Base-by-base conservation (phyloP, 2,888 invertebrate species). In the Drosophila paramelanica region DNA sequence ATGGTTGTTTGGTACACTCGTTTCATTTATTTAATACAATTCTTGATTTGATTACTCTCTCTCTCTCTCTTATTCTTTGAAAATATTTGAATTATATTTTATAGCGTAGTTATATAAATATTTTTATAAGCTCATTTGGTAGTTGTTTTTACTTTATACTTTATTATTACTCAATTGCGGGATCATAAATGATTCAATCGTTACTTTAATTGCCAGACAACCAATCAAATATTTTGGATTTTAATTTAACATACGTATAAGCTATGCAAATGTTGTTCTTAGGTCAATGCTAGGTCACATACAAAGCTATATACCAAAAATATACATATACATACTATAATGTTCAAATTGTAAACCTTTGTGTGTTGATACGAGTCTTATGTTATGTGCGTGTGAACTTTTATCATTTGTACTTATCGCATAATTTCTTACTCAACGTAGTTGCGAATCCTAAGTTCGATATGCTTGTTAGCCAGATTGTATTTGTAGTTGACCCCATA, bases 111-210 rank as follows among this genome's bases (percentile, higher is more conserved):
- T 64, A 17, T 43, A 52, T 52, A 60, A 53, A 51, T 61, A 77
- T 42, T 60, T 69, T 72, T 1, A 52, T 74, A 73, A 61, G 72
- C 58, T 68, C 50, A 56, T 76, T 79, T 88, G 94, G 98, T 98
- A 38, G 98, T 99, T 55, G 57, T 38, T 69, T 81, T 67, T 71
- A 20, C 1, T 71, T 59, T 68, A 46, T 66, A 14, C 39, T 70
- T 74, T 57, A 20, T 74, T 57, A 20, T 43, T 56, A 53, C 14
- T 55, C 20, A 65, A 13, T 55, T 51, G 38, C 52, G 59, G 56
- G 57, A 14, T 36, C 27, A 11, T 31, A 14, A 43, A 8, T 42
- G 43, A 52, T 50, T 56, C 36, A 49, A 38, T 55, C 20, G 38
- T 43, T 62, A 61, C 45, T 39, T 38, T 14, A 62, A 10, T 56